Percentiles rank a stretch among this genome's conserved stretches.
Conservation (phyloP, 2,888 invertebrate species). For the Lysandra coridon region DNA sequence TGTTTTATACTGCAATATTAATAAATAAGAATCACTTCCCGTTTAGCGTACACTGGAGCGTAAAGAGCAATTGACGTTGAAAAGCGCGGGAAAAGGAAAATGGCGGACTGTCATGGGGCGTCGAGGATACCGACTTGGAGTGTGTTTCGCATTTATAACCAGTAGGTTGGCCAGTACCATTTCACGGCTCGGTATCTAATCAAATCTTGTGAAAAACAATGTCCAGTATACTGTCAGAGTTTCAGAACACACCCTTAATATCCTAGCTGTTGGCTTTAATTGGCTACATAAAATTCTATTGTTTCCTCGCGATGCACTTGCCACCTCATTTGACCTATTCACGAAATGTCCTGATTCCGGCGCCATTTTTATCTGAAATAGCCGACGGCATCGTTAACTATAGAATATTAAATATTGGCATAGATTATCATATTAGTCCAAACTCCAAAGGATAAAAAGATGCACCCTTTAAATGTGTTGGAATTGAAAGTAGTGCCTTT, state of each 20-base stretch:
- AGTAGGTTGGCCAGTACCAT: background rate
- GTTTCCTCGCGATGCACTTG: conserved; percentile 55
- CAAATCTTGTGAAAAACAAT: background rate
- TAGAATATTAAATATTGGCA: background rate
- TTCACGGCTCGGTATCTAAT: background rate
- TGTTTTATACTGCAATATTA: background rate
- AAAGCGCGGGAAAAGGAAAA: conserved; percentile 48
- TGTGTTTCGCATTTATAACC: background rate
- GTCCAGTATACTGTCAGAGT: background rate
- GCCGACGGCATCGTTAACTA: conserved; percentile 19
- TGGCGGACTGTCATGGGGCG: conserved; percentile 44
- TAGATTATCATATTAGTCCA: too few relatives aligned
- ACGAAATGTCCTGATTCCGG: conserved; percentile 54
- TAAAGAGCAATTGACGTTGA: conserved; percentile 49
- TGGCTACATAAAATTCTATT: conserved; percentile 65
- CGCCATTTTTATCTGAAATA: conserved; percentile 43
- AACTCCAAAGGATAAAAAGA: too few relatives aligned
- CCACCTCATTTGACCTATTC: conserved; percentile 57
- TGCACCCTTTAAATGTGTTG: too few relatives aligned
- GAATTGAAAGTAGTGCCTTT: too few relatives aligned
- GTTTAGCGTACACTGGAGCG: conserved; percentile 42
- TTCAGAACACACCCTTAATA: conserved; percentile 54
- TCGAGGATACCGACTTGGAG: background rate
- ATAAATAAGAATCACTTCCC: conserved; percentile 32
- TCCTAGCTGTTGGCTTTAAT: conserved; percentile 65